Evolutionary conservation across 2,888 invertebrate genomes (phyloP).

Genomic region (Tiphia femorata): DNA sequence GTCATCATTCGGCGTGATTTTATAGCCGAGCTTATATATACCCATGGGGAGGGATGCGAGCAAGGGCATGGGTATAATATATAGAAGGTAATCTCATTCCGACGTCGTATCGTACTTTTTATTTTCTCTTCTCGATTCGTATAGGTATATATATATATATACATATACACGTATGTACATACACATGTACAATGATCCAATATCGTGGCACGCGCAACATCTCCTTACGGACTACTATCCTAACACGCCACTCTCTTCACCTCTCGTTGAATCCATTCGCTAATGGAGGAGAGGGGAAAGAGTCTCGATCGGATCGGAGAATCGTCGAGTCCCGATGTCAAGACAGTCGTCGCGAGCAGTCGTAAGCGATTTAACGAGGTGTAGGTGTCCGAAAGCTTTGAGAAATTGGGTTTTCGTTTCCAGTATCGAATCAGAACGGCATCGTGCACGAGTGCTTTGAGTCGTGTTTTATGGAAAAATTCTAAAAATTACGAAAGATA

Average conservation of each 20-base stretch:
- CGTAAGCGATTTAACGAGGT: too few relatives aligned
- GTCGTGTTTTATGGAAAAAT: too few relatives aligned
- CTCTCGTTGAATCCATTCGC: slow-evolving; percentile 18
- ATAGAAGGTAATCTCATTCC: slow-evolving; percentile 18
- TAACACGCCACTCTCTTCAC: slow-evolving; percentile 29
- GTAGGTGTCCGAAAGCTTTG: too few relatives aligned
- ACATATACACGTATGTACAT: slow-evolving; percentile 2
- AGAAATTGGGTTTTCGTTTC: too few relatives aligned
- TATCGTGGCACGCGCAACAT: too few relatives aligned
- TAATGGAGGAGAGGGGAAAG: too few relatives aligned
- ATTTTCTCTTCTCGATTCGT: slow-evolving; percentile 39
- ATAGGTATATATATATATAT: slow-evolving; percentile 16
- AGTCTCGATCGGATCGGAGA: background rate
- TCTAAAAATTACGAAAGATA: too few relatives aligned
- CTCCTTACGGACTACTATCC: slow-evolving; percentile 24
- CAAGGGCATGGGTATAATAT: background rate
- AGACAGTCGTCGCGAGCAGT: too few relatives aligned
- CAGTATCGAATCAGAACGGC: too few relatives aligned
- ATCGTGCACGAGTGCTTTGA: too few relatives aligned
- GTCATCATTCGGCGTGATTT: slow-evolving; percentile 4
- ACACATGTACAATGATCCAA: slow-evolving; percentile 43
- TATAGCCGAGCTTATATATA: background rate
- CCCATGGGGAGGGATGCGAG: background rate
- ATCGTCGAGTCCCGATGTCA: background rate
- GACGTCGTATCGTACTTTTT: slow-evolving; percentile 34